phyloP scores from a whole-genome alignment of 2,888 invertebrate genomes.

The Xanthorhoe designata region DNA sequence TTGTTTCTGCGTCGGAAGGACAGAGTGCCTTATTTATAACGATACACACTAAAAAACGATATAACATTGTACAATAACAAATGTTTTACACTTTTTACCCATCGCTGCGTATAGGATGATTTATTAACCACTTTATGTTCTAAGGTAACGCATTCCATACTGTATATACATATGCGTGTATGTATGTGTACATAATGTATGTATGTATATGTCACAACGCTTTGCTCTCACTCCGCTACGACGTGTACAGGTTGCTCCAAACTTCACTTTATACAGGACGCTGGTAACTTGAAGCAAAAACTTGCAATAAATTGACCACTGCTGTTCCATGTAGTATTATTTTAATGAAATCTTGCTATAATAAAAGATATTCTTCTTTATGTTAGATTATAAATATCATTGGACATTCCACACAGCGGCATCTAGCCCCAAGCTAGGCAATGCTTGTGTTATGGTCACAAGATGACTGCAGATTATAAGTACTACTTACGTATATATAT shows the following conservation, averaged over 20 bases:
- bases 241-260: constrained; percentile 23
- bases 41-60: neutral
- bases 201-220: constrained; percentile 62
- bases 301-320: neutral
- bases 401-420: too few species aligned
- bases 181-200: constrained; percentile 17
- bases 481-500: too few species aligned
- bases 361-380: too few species aligned
- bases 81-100: constrained; percentile 76
- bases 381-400: too few species aligned
- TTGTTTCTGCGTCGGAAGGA: neutral
- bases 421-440: too few species aligned
- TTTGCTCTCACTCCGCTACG: constrained; percentile 46
- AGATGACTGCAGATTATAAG: too few species aligned
- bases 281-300: constrained; percentile 7
- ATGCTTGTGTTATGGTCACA: too few species aligned
- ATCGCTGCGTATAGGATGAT: constrained; percentile 88
- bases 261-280: constrained; percentile 6
- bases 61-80: constrained; percentile 27
- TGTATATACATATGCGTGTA: constrained; percentile 49
- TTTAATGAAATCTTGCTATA: too few species aligned
- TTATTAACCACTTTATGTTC: constrained; percentile 91
- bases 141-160: constrained; percentile 86
- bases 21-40: neutral
- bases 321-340: too few species aligned